Conservation (phyloP, 2,113 vertebrate species). For the Cisticola juncidis region DNA sequence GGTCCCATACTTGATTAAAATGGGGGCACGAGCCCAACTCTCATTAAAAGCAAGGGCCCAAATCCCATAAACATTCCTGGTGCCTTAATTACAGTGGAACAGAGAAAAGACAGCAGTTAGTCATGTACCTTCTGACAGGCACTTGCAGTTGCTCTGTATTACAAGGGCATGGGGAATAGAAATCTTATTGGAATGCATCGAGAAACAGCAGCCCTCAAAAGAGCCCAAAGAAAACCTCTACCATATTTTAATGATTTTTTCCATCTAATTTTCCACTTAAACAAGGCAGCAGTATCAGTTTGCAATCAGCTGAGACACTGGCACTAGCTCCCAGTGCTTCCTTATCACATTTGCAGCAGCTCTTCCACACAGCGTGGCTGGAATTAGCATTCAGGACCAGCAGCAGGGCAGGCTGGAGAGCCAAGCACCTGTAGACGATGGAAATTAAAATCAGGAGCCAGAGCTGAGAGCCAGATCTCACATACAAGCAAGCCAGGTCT, state of each 20-base stretch:
- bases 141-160: not conserved
- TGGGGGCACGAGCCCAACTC: not conserved
- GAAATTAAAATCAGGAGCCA: constrained; percentile 54
- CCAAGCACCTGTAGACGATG: constrained; percentile 22
- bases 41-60: constrained; percentile 12
- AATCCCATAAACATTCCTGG: constrained; percentile 18
- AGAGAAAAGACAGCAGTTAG: not conserved
- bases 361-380: not conserved
- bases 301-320: constrained; percentile 40
- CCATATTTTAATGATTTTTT: constrained; percentile 30
- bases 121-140: not conserved
- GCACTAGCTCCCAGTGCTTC: constrained; percentile 7
- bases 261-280: constrained; percentile 60
- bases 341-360: constrained; percentile 33
- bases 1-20: not conserved
- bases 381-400: constrained; percentile 50
- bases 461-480: constrained; percentile 26
- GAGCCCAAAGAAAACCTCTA: constrained; percentile 10
- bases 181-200: not conserved
- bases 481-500: not conserved
- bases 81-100: constrained; percentile 14
- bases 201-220: not conserved
- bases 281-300: constrained; percentile 29
- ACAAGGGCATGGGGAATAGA: constrained; percentile 24
- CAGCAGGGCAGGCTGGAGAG: not conserved